Conservation (phyloP, 2,888 invertebrate species). For the Sclerodermus sp. region DNA sequence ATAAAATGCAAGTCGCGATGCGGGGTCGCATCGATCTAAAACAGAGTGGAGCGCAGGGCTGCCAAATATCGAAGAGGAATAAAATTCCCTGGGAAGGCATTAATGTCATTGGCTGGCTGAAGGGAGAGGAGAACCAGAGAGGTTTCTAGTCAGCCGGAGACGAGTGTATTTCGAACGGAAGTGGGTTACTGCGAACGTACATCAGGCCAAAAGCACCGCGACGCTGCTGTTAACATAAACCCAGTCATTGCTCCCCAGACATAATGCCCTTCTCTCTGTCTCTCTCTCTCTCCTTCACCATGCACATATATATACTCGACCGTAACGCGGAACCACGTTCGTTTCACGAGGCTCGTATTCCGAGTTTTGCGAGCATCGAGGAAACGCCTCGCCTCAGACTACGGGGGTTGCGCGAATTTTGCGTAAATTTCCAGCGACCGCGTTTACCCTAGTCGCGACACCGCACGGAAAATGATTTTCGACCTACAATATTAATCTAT, state of each 20-base stretch:
- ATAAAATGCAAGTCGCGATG: no score
- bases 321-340: constrained; percentile 3
- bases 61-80: no score
- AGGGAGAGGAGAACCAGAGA: no score
- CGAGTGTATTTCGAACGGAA: constrained; percentile 30
- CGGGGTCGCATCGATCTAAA: no score
- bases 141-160: background rate
- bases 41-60: no score
- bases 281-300: background rate
- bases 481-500: no score
- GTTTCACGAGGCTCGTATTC: constrained; percentile 10
- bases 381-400: background rate
- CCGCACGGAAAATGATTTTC: no score
- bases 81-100: no score
- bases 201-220: constrained; percentile 29
- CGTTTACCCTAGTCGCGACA: no score
- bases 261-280: constrained; percentile 28
- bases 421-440: background rate
- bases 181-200: constrained; percentile 30
- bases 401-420: background rate
- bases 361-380: constrained; percentile 3
- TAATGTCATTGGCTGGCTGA: no score
- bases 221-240: constrained; percentile 39
- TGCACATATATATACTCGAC: background rate
- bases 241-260: constrained; percentile 29